Evolutionary conservation across 2,113 vertebrate species (phyloP).

Genomic region (Ornithorhynchus anatinus): DNA sequence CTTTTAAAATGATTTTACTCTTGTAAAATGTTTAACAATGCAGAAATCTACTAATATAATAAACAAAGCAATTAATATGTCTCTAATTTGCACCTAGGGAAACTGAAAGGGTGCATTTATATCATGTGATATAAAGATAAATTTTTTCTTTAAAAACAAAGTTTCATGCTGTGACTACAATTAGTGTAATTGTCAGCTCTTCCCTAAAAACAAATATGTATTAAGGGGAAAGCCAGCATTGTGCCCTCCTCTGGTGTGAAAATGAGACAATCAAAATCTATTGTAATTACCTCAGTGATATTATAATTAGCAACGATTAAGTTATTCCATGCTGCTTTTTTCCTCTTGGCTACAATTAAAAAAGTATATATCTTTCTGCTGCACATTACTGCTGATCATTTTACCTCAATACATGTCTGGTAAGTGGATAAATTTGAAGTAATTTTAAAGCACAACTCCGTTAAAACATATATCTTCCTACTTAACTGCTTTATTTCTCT

Average conservation of each 20-base stretch:
- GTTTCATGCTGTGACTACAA: constrained; percentile 90
- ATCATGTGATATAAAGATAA: constrained; percentile 74
- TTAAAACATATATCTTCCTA: constrained; percentile 78
- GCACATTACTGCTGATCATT: constrained; percentile 84
- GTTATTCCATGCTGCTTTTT: constrained; percentile 88
- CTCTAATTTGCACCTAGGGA: constrained; percentile 82
- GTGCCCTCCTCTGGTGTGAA: constrained; percentile 86
- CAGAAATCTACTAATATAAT: constrained; percentile 59
- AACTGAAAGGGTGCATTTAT: constrained; percentile 70
- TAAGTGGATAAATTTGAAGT: constrained; percentile 84
- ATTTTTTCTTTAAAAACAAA: constrained; percentile 81
- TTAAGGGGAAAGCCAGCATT: constrained; percentile 85
- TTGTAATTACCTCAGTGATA: constrained; percentile 96
- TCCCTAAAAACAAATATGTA: constrained; percentile 95
- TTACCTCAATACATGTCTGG: constrained; percentile 80
- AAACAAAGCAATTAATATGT: constrained; percentile 79
- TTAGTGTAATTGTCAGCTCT: constrained; percentile 92
- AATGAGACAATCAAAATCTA: constrained; percentile 98
- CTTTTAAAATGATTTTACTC: constrained; percentile 33
- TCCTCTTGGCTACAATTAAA: constrained; percentile 90
- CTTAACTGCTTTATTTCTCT: constrained; percentile 75
- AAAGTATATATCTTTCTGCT: constrained; percentile 92
- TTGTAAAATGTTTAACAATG: constrained; percentile 44
- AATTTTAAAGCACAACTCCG: constrained; percentile 83
- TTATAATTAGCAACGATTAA: constrained; percentile 97